Evolutionary conservation across 1,140 invertebrate species (phyloP).

Genomic region (Drosophila athabasca): DNA sequence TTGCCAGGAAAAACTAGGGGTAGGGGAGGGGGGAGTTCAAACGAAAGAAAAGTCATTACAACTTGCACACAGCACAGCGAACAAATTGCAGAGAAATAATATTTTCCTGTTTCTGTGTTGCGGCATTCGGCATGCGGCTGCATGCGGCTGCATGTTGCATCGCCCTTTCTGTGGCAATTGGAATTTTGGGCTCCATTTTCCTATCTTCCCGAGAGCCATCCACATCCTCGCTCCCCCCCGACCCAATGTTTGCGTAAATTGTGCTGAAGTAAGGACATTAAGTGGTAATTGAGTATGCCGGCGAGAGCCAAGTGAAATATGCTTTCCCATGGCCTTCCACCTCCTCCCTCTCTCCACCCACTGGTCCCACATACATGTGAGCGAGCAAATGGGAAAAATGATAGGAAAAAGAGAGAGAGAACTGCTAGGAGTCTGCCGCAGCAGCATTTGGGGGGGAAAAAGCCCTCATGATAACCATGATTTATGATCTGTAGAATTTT

Average conservation of each 20-base stretch:
- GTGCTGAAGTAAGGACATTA: slow-evolving; percentile 74
- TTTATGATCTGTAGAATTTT: slow-evolving; percentile 46
- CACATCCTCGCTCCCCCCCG: not conserved
- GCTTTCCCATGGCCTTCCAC: slow-evolving; percentile 10
- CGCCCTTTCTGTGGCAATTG: slow-evolving; percentile 1
- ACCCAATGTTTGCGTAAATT: slow-evolving; percentile 72
- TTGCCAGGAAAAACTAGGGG: slow-evolving; percentile 1
- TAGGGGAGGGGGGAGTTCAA: not conserved
- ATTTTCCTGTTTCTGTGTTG: slow-evolving; percentile 18
- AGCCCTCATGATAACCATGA: slow-evolving; percentile 44
- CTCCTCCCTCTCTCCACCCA: not conserved
- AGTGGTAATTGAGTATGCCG: slow-evolving; percentile 71
- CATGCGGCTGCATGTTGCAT: slow-evolving; percentile 37
- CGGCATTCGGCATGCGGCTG: slow-evolving; percentile 6
- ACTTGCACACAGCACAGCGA: slow-evolving; percentile 33
- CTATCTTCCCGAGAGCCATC: not conserved
- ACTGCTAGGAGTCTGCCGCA: too few species aligned
- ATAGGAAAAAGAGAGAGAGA: too few species aligned
- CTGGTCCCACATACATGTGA: slow-evolving; percentile 33
- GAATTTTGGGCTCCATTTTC: slow-evolving; percentile 17
- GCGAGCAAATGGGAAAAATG: slow-evolving; percentile 2
- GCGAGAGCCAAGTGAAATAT: slow-evolving; percentile 56
- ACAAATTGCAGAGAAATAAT: slow-evolving; percentile 45
- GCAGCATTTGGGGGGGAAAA: not conserved
- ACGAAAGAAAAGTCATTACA: slow-evolving; percentile 62